Evolutionary conservation across 2,888 invertebrate genomes (phyloP).

Genomic region (Ectemnius continuus): DNA sequence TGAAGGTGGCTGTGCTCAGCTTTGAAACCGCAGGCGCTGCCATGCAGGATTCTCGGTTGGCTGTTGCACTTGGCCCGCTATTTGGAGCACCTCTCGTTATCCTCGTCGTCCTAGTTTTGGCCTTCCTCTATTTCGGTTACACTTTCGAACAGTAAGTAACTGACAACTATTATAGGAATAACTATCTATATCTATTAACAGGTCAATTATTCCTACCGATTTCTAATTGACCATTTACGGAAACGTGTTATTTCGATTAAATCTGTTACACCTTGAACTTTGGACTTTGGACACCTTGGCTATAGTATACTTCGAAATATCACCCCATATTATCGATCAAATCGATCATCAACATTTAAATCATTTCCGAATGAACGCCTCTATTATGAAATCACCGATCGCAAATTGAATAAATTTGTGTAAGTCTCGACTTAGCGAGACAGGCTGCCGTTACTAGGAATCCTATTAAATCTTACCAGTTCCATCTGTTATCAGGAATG

Average conservation of each 20-base stretch:
- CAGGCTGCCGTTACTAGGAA: too few relatives aligned
- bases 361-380: neutral
- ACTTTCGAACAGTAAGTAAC: slow-evolving; percentile 68
- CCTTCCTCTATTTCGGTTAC: slow-evolving; percentile 67
- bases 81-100: slow-evolving; percentile 64
- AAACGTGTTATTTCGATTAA: neutral
- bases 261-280: neutral
- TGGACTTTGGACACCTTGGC: neutral
- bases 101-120: slow-evolving; percentile 58
- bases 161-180: too few relatives aligned
- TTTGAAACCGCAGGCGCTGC: slow-evolving; percentile 64
- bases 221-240: neutral
- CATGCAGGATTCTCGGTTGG: slow-evolving; percentile 51
- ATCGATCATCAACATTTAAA: neutral
- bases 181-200: too few relatives aligned
- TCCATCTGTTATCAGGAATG: neutral
- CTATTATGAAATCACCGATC: too few relatives aligned
- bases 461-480: too few relatives aligned
- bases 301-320: too few relatives aligned
- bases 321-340: too few relatives aligned
- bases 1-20: slow-evolving; percentile 45
- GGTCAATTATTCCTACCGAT: too few relatives aligned
- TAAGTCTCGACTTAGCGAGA: too few relatives aligned
- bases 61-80: slow-evolving; percentile 58
- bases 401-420: too few relatives aligned